phyloP scores from a whole-genome alignment of 2,113 vertebrate genomes.

The Oophaga pumilio region DNA sequence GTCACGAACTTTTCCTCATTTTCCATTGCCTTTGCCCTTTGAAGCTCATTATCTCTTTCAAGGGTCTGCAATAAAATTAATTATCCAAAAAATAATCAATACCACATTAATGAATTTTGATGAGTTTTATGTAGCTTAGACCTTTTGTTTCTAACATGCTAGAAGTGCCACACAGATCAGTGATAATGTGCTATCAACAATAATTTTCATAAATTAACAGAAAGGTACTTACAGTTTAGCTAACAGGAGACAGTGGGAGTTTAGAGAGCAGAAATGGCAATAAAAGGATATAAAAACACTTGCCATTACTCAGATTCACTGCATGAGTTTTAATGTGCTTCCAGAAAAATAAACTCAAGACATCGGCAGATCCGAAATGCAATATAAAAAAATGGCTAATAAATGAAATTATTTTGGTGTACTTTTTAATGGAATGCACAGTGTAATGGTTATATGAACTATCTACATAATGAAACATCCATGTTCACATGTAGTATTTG shows the following conservation, averaged over 20 bases:
- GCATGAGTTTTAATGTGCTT: conserved; percentile 82
- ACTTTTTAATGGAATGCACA: conserved; percentile 36
- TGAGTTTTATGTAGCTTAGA: conserved; percentile 94
- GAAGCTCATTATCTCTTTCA: conserved; percentile 92
- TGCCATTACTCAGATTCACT: conserved; percentile 91
- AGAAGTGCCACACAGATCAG: conserved; percentile 90
- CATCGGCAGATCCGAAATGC: conserved; percentile 75
- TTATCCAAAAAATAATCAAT: conserved; percentile 97
- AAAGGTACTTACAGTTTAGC: conserved; percentile 85
- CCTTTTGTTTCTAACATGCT: conserved; percentile 86
- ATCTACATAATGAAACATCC: conserved; percentile 34
- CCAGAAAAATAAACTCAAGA: conserved; percentile 70
- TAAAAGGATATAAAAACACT: conserved; percentile 92
- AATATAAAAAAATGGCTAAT: conserved; percentile 41
- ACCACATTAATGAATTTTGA: conserved; percentile 95
- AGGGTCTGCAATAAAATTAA: conserved; percentile 99
- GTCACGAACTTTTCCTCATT: conserved; percentile 84
- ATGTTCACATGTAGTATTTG: conserved; percentile 30
- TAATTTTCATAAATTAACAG: conserved; percentile 98
- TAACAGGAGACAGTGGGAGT: conserved; percentile 77
- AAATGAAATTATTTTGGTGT: conserved; percentile 47
- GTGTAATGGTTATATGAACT: conserved; percentile 32
- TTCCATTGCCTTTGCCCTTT: conserved; percentile 83
- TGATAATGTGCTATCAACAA: conserved; percentile 91
- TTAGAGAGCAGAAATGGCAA: conserved; percentile 83